Evolutionary conservation across 2,888 invertebrate genomes (phyloP).

Genomic region (Drosophila infuscata): DNA sequence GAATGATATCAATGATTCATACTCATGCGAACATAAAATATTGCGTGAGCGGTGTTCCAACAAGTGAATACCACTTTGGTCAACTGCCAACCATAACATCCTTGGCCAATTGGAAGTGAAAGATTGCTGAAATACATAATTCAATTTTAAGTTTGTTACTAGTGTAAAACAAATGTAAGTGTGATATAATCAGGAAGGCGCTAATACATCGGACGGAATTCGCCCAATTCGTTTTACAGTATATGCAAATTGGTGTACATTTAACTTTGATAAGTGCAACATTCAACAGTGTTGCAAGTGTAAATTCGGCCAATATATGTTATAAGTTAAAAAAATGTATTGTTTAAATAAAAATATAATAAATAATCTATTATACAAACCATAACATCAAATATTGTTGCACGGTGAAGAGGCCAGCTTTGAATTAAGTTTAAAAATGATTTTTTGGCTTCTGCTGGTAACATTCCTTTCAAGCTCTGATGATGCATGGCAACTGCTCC

Average conservation of each 20-base stretch:
- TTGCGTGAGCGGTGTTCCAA: conserved; percentile 95
- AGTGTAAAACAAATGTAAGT: background rate
- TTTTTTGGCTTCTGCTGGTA: conserved; percentile 94
- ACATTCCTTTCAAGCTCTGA: conserved; percentile 94
- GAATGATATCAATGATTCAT: conserved; percentile 94
- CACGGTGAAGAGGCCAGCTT: conserved; percentile 96
- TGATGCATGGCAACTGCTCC: conserved; percentile 96
- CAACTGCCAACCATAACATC: conserved; percentile 96
- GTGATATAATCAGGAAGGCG: background rate
- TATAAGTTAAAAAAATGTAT: background rate
- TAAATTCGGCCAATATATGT: background rate
- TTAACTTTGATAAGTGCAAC: background rate
- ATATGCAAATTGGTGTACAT: background rate
- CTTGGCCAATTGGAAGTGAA: conserved; percentile 98
- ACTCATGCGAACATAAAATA: conserved; percentile 96
- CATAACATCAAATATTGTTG: conserved; percentile 97
- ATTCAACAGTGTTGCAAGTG: background rate
- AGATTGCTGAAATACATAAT: conserved; percentile 89
- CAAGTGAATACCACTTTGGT: conserved; percentile 95
- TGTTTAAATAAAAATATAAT: background rate
- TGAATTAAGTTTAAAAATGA: conserved; percentile 96
- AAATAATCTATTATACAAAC: conserved; percentile 85
- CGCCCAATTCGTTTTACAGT: no score
- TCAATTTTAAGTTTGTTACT: background rate
- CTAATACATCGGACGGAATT: background rate